Base-by-base conservation (phyloP, 1,140 invertebrate genomes). In the Thalassaphorura encarpata region DNA sequence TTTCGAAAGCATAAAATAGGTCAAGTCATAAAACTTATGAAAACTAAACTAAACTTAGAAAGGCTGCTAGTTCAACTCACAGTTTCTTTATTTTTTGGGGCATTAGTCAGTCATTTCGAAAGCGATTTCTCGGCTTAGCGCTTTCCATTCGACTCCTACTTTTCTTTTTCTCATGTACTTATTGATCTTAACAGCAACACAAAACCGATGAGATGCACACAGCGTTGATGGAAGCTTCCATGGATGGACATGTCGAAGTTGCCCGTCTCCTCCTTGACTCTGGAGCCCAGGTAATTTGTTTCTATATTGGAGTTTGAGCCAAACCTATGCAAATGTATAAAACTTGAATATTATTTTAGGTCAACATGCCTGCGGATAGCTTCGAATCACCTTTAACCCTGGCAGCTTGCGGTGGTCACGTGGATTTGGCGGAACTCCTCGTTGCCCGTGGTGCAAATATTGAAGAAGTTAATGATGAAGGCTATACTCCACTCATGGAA, bases 141-240 rank as follows among this genome's bases (percentile, higher is more conserved):
- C 8, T n/a, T n/a, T n/a, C n/a, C n/a, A 11, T n/a, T 21, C 16
- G 21, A n/a, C 8, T 45, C 21, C 21, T 45, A 8, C 21, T 16
- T 36, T 36, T n/a, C 33, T n/a, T 11, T 36, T 36, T 36, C 33
- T 36, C n/a, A 36, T 11, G n/a, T 11, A 36, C 33, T 36, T 27
- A 21, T 43, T 21, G 42, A 43, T 60, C 40, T 56, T 58, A 61
- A 28, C 40, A 79, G 74, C 92, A 97, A 75, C 90, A 97, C 76
- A 95, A 96, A 77, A 96, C 94, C 1, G 94, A 99, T 73, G 96
- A 99, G 75, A 97, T 99, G 93, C 95, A 99, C 73, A 98, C 95
- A 1, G 95, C 96, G 24, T 75, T 99, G 2, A 98, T 99, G 94
- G 96, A 99, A 74, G 95, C 96, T 23, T 96, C 92, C 28, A 99